Evolutionary conservation across 2,888 invertebrate genomes (phyloP), one percentile per base, ranked within the genome.

Genomic region (Octonoba sinensis): DNA sequence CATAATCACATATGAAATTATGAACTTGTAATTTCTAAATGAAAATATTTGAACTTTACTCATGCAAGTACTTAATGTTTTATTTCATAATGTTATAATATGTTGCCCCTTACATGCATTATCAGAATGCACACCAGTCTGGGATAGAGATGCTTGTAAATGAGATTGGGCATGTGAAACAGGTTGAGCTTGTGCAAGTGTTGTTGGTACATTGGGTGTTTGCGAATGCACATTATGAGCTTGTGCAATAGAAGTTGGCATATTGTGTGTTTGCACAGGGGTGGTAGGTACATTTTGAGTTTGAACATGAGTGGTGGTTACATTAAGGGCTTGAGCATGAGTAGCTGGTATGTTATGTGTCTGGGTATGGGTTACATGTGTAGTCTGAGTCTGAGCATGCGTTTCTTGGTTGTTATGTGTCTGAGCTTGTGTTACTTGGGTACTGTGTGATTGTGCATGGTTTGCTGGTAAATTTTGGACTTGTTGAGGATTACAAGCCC

Each of bases 51-150:
- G 6, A 36, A 36, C 3, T 36, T 36, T 2, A 36, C 11, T 36
- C 36, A 36, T 36, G 16, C 18, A 36, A 44, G 18, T 44, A 64
- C 4, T 44, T n/a, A 15, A 15, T 2, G 4, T 18, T 13, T 49
- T 16, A 24, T 46, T 20, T 66, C 62, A 81, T 56, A 81, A 64
- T 49, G 69, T 69, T 54, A 73, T 73, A 57, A 81, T 81, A 56
- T 81, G 79, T 47, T 81, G 79, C 4, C 67, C 79, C 64, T 81
- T 81, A 46, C 56, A 69, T 13, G 24, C 27, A 3, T 81, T 73
- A 20, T 69, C 69, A 22, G 72, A 66, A 6, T 56, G 44, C 13
- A 36, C 47, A 46, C 24, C 46, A 4, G 66, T 24, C 36, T 44
- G 47, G 49, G 62, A 8, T 24, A 51, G 51, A 13, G 72, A 60